Percentiles rank a stretch among this genome's conserved stretches.
Evolutionary conservation across 1,140 invertebrate genomes (phyloP).

Genomic region (Ceratoteleas bidentatus): DNA sequence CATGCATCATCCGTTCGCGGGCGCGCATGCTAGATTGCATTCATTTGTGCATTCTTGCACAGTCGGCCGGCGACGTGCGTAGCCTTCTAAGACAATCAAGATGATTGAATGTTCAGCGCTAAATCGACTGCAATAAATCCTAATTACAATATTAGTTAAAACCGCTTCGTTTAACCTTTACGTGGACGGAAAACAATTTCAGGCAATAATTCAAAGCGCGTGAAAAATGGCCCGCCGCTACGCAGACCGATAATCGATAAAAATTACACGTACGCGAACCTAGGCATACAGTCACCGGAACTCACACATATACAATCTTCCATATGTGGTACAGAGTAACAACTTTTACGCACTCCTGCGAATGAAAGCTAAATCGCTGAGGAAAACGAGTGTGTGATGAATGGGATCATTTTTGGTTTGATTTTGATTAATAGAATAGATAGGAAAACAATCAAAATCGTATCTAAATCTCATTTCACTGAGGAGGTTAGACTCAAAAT

Average conservation of each 20-base stretch:
- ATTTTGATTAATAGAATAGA: too few species aligned
- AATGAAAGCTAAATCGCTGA: too few species aligned
- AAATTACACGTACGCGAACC: background rate
- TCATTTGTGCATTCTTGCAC: constrained; percentile 46
- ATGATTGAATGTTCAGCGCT: constrained; percentile 48
- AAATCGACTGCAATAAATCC: constrained; percentile 57
- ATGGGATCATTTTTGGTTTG: too few species aligned
- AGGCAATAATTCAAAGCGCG: constrained; percentile 17
- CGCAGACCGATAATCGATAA: background rate
- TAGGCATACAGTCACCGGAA: background rate
- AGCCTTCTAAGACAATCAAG: constrained; percentile 49
- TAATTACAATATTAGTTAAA: constrained; percentile 57
- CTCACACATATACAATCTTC: background rate
- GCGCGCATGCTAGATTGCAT: constrained; percentile 30
- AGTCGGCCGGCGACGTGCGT: constrained; percentile 4
- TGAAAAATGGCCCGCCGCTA: constrained; percentile 11
- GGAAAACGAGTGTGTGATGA: too few species aligned
- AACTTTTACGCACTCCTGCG: background rate
- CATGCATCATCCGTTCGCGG: constrained; percentile 28
- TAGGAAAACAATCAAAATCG: too few species aligned
- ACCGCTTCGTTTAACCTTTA: constrained; percentile 42
- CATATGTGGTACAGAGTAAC: background rate
- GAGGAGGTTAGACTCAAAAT: too few species aligned
- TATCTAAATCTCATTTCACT: too few species aligned
- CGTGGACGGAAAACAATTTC: constrained; percentile 26